Base-by-base conservation (phyloP, 1,140 invertebrate genomes). In the Aphis gossypii region DNA sequence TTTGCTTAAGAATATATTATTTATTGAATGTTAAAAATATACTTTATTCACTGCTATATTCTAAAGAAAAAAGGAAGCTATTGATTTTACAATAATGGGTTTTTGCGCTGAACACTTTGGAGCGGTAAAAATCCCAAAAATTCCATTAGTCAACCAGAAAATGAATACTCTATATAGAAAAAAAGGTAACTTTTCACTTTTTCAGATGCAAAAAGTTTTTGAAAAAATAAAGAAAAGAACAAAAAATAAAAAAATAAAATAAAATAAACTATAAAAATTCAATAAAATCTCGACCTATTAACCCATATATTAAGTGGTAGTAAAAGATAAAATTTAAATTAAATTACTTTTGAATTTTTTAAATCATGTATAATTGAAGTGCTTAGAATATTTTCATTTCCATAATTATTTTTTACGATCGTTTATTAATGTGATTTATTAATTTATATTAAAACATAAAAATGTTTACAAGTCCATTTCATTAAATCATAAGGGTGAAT, bases 401-500 rank as follows among this genome's bases (percentile, higher is more conserved):
- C 21, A 89, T 89, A 56, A 21, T 25, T 35, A 30, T 30, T 25
- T 30, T 89, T 25, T 35, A 54, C 8, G 25, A n/a, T 25, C 6
- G 38, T 84, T 18, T 25, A 56, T 56, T 41, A 89, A 89, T 89
- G 23, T 11, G 3, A 89, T 44, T 90, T 90, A 90, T 90, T 90
- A 56, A 90, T 60, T 60, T 90, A 60, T 90, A 88, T 60, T 68
- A 68, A 68, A 68, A 90, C 44, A 60, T n/a, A 90, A 60, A 90
- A 68, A 44, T 68, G 38, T 56, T 68, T 30, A 25, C 56, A 60
- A 68, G 30, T 25, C 56, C 54, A 90, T 90, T 90, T 90, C 18
- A 38, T 6, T 21, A 38, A 11, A 89, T 89, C 89, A 90, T 60
- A 68, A 90, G 89, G 89, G 89, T 90, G 89, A 90, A 90, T 90